Conservation (phyloP, 2,888 invertebrate species). For the Andricus curvator region DNA sequence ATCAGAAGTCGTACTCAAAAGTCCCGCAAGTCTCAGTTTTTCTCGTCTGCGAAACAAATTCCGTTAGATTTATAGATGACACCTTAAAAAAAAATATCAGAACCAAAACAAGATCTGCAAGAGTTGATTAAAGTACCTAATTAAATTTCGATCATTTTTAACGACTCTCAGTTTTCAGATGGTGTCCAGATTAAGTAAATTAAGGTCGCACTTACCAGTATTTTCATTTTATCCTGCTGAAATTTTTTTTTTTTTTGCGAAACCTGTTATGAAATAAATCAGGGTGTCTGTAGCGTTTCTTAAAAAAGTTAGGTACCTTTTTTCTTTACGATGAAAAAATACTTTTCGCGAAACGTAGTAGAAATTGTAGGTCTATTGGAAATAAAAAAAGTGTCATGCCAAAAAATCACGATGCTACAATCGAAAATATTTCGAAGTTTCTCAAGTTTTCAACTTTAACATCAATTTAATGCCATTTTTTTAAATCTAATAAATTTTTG, state of each 20-base stretch:
- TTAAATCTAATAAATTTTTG: too few relatives aligned
- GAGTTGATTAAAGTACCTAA: background rate
- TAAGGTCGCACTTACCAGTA: background rate
- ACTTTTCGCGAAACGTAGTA: too few relatives aligned
- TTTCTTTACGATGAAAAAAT: too few relatives aligned
- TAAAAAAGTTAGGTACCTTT: too few relatives aligned
- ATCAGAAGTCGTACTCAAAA: constrained; percentile 27
- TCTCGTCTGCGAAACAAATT: background rate
- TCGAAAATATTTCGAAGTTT: too few relatives aligned
- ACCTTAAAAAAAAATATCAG: background rate
- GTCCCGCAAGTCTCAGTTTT: constrained; percentile 27
- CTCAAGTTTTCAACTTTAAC: too few relatives aligned
- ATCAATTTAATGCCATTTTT: too few relatives aligned
- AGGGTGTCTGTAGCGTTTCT: too few relatives aligned
- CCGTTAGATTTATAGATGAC: constrained; percentile 3
- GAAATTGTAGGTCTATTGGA: too few relatives aligned
- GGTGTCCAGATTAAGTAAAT: background rate
- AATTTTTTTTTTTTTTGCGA: too few relatives aligned
- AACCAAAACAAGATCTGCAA: background rate
- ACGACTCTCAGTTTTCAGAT: background rate
- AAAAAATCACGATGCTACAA: too few relatives aligned
- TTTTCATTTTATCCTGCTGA: background rate
- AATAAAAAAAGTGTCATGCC: too few relatives aligned
- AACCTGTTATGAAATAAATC: background rate
- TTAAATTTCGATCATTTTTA: background rate